phyloP scores from a whole-genome alignment of 2,888 invertebrate genomes.

The Pseudanteris insignis region DNA sequence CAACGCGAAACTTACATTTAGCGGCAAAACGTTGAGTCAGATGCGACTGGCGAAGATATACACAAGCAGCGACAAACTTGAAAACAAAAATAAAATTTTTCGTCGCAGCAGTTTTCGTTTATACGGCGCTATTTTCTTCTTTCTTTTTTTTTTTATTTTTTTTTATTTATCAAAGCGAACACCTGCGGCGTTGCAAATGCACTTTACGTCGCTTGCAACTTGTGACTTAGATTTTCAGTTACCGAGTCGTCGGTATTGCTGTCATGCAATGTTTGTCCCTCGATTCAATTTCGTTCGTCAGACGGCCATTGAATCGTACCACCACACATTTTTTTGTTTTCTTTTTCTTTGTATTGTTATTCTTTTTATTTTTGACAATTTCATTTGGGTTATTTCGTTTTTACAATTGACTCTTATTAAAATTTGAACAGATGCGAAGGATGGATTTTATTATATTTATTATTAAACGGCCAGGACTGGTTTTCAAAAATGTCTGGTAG shows the following conservation, averaged over 20 bases:
- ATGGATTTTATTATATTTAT: too few species aligned
- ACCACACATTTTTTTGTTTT: too few species aligned
- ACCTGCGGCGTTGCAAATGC: slow-evolving; percentile 28
- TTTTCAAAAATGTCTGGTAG: too few species aligned
- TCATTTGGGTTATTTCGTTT: too few species aligned
- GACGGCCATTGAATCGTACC: slow-evolving; percentile 11
- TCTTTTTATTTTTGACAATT: too few species aligned
- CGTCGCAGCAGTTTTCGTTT: not conserved
- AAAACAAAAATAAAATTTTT: slow-evolving; percentile 12
- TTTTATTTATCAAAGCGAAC: slow-evolving; percentile 12
- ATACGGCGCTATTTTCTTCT: too few species aligned
- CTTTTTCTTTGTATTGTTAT: too few species aligned
- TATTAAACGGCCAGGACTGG: too few species aligned
- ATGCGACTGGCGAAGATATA: too few species aligned
- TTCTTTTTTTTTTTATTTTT: slow-evolving; percentile 8
- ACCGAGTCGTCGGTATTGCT: slow-evolving; percentile 12
- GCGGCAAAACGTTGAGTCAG: slow-evolving; percentile 1
- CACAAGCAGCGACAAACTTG: slow-evolving; percentile 4
- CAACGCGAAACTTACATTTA: slow-evolving; percentile 4
- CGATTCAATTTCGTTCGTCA: slow-evolving; percentile 10
- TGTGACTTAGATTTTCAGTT: slow-evolving; percentile 23
- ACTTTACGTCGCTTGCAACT: slow-evolving; percentile 30
- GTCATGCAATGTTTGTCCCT: slow-evolving; percentile 10
- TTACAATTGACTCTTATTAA: too few species aligned
- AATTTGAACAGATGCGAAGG: too few species aligned